Conservation (phyloP, 2,888 invertebrate genomes). For the Hetaerina titia region DNA sequence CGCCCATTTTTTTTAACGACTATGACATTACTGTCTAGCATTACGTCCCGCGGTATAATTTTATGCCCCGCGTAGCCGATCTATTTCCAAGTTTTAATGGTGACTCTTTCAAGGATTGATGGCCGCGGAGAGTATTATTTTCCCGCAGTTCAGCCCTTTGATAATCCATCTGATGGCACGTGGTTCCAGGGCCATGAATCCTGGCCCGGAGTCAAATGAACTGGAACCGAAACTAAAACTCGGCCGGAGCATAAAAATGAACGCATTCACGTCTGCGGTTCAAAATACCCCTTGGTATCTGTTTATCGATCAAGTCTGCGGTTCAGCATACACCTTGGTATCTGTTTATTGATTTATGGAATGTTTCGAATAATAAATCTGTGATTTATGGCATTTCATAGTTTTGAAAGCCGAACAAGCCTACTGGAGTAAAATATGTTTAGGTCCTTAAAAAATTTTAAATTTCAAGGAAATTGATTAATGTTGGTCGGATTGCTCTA, state of each 20-base stretch:
- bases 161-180: background rate
- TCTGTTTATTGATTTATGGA: background rate
- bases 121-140: background rate
- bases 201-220: background rate
- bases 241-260: background rate
- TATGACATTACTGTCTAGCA: constrained; percentile 23
- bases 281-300: background rate
- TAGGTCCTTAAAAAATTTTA: too few species aligned
- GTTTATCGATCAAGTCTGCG: background rate
- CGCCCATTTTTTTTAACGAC: constrained; percentile 32
- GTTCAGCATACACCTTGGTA: background rate
- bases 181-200: background rate
- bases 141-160: background rate
- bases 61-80: background rate
- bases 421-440: too few species aligned
- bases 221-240: constrained; percentile 18
- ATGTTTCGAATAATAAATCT: background rate
- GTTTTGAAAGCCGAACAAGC: too few species aligned
- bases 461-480: too few species aligned
- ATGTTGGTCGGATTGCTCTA: too few species aligned
- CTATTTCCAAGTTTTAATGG: constrained; percentile 47
- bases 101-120: constrained; percentile 10
- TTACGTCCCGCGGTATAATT: constrained; percentile 39
- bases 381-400: too few species aligned
- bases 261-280: background rate